These are phyloP conservation scores for Mesochorus sp. DNA, from an alignment of 2,888 invertebrate species.

Conservation along the genomic window DNA sequence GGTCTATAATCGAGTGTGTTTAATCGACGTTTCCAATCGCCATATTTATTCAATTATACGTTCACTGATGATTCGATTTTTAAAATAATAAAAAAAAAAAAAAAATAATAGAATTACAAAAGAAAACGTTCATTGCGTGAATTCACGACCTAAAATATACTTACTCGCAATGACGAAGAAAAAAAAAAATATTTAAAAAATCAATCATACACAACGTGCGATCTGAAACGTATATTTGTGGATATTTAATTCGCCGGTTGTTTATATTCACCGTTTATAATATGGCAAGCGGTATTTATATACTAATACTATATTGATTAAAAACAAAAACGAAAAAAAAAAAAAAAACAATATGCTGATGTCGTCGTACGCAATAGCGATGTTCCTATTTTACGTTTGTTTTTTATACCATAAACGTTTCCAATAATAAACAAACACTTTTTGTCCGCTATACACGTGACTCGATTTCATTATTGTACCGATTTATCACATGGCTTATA, in stretches of 20 bases:
- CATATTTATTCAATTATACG: slow-evolving; percentile 43
- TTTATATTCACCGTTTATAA: slow-evolving; percentile 63
- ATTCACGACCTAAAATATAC: too few relatives aligned
- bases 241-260: slow-evolving; percentile 60
- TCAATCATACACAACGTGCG: slow-evolving; percentile 15
- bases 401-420: slow-evolving; percentile 71
- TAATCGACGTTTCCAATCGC: slow-evolving; percentile 52
- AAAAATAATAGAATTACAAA: slow-evolving; percentile 1
- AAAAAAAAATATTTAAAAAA: slow-evolving; percentile 7
- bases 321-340: slow-evolving; percentile 31
- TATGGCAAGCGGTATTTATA: slow-evolving; percentile 63
- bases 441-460: slow-evolving; percentile 68
- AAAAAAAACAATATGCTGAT: slow-evolving; percentile 65
- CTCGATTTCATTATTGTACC: slow-evolving; percentile 36
- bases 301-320: slow-evolving; percentile 54
- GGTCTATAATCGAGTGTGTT: slow-evolving; percentile 64
- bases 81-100: neutral
- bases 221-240: slow-evolving; percentile 53
- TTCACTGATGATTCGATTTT: slow-evolving; percentile 28
- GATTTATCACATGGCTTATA: neutral
- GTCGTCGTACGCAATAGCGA: slow-evolving; percentile 75
- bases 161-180: slow-evolving; percentile 32
- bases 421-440: slow-evolving; percentile 72
- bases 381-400: slow-evolving; percentile 76
- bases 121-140: neutral